Evolutionary conservation across 2,888 invertebrate genomes (phyloP), one percentile per base, ranked within the genome.

Genomic region (Rhyacophila evoluta): DNA sequence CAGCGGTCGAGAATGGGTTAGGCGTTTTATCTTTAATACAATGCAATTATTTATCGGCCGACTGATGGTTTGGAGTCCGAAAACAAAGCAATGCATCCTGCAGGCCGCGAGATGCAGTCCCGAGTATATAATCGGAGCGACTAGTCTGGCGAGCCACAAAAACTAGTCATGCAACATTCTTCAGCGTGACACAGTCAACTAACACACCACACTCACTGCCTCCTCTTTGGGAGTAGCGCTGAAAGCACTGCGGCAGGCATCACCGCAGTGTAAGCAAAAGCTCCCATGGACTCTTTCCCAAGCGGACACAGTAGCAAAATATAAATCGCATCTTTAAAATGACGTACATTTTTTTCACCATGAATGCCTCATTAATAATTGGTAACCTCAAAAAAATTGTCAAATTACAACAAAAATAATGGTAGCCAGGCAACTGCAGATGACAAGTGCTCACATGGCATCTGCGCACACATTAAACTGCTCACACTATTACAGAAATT

Each of bases 101-200:
- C 39, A 29, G 75, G 25, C 12, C 15, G 75, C 68, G n/a, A 70
- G 39, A 11, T 28, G 68, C 77, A 37, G 37, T 77, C 41, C 37
- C 55, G 55, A 41, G 11, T 73, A 55, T 55, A 19, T 55, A 55
- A 55, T 19, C 55, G 55, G 55, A 55, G 55, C 55, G 55, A 55
- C 55, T 55, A 38, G 77, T 77, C 77, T 73, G 77, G 72, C 67
- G 28, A 10, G 55, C 36, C 37, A 72, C 72, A 77, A 77, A 77
- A 77, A 77, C 77, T 68, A 29, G 73, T 73, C 77, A 72, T 55
- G 77, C 72, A 68, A 73, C 77, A 77, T 77, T 77, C 77, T 77
- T 77, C 77, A 12, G 77, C 77, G 77, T 77, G 77, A 77, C 77
- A 77, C 68, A 73, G 77, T 76, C 76, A 71, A 55, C 25, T 2